Evolutionary conservation across 2,888 invertebrate genomes (phyloP).

Genomic region (Eilema sororculum): DNA sequence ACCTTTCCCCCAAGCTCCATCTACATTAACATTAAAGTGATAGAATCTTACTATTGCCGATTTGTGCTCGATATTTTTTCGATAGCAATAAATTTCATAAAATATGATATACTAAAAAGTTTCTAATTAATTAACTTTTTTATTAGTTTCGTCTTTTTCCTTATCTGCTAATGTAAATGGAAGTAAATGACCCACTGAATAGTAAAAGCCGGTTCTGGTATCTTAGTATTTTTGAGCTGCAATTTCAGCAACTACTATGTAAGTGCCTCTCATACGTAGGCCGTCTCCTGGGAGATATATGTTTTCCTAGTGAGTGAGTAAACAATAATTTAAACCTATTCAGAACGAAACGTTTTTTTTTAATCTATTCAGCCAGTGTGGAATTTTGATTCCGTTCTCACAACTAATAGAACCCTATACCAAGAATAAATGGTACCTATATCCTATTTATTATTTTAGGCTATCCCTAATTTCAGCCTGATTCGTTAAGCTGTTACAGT

Average conservation of each 20-base stretch:
- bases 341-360: too few relatives aligned
- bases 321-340: too few relatives aligned
- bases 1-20: slow-evolving; percentile 72
- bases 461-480: too few relatives aligned
- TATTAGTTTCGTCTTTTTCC: background rate
- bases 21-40: slow-evolving; percentile 56
- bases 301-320: background rate
- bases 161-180: background rate
- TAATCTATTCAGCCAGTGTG: too few relatives aligned
- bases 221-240: background rate
- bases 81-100: background rate
- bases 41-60: slow-evolving; percentile 21
- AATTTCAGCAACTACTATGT: background rate
- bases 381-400: too few relatives aligned
- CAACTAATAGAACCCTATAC: too few relatives aligned
- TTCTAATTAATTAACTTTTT: background rate
- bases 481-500: too few relatives aligned
- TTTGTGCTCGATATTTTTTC: background rate
- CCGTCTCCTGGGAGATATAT: background rate
- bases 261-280: too few relatives aligned
- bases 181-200: background rate
- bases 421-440: too few relatives aligned
- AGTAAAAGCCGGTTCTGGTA: background rate
- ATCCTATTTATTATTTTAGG: too few relatives aligned
- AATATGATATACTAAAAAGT: background rate